Conservation (phyloP, 2,797 vertebrate genomes). For the Diglossa cyanea region DNA sequence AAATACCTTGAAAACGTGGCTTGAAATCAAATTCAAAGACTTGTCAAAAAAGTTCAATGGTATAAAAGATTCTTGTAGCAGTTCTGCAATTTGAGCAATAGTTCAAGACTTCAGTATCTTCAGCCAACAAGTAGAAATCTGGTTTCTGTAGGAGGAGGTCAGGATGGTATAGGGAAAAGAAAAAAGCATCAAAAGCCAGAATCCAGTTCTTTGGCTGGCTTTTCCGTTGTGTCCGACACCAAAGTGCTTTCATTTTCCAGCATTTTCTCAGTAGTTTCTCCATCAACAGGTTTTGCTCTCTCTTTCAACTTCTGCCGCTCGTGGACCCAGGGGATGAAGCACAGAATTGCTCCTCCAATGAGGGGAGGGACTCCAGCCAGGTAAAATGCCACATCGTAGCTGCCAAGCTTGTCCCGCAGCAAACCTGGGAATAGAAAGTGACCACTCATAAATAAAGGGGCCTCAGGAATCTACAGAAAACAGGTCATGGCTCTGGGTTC, state of each 20-base stretch:
- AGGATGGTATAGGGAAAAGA: background rate
- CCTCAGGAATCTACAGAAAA: background rate
- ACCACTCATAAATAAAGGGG: background rate
- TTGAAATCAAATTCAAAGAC: slow-evolving; percentile 35
- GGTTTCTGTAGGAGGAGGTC: slow-evolving; percentile 42
- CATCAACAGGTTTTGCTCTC: slow-evolving; percentile 37
- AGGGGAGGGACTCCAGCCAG: slow-evolving; percentile 92
- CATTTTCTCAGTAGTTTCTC: slow-evolving; percentile 81
- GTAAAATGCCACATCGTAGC: slow-evolving; percentile 90
- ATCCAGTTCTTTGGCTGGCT: slow-evolving; percentile 64
- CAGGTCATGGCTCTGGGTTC: background rate
- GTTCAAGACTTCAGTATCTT: slow-evolving; percentile 54
- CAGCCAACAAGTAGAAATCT: slow-evolving; percentile 56
- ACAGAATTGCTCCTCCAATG: slow-evolving; percentile 87
- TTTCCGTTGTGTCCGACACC: slow-evolving; percentile 42
- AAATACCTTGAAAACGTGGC: slow-evolving; percentile 32
- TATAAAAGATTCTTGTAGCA: slow-evolving; percentile 56
- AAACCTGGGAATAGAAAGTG: slow-evolving; percentile 75
- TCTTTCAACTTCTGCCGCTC: slow-evolving; percentile 71
- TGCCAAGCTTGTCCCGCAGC: slow-evolving; percentile 83
- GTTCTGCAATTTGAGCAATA: slow-evolving; percentile 41
- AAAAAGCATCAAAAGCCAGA: slow-evolving; percentile 70
- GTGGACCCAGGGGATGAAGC: slow-evolving; percentile 91
- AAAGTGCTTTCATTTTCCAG: slow-evolving; percentile 71
- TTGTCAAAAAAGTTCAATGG: background rate